phyloP scores from a whole-genome alignment of 2,113 vertebrate genomes.

The Misgurnus mizolepis region DNA sequence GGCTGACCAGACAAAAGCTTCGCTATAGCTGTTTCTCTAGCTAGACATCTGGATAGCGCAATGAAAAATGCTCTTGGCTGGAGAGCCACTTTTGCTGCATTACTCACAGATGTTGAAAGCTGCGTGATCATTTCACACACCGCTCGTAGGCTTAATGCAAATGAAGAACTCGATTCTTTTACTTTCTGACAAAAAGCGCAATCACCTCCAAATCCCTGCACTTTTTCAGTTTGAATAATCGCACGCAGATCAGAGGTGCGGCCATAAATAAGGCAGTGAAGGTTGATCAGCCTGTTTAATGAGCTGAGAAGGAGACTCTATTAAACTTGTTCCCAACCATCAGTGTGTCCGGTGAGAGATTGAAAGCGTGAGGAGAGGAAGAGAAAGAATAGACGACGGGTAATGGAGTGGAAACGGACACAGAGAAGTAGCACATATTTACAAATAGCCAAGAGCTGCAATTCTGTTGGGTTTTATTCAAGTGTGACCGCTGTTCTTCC shows the following conservation, averaged over 20 bases:
- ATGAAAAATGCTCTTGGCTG: slow-evolving; percentile 39
- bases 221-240: slow-evolving; percentile 21
- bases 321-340: slow-evolving; percentile 43
- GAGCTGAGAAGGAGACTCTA: slow-evolving; percentile 34
- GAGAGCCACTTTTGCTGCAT: slow-evolving; percentile 10
- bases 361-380: background rate
- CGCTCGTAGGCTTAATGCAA: background rate
- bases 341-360: slow-evolving; percentile 19
- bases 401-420: slow-evolving; percentile 42
- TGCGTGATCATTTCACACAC: slow-evolving; percentile 1
- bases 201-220: background rate
- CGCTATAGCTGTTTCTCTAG: slow-evolving; percentile 10
- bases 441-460: slow-evolving; percentile 4
- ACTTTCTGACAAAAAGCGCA: background rate
- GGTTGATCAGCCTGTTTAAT: slow-evolving; percentile 41
- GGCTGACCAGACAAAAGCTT: slow-evolving; percentile 28
- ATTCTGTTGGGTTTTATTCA: slow-evolving; percentile 14
- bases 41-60: slow-evolving; percentile 37
- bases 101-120: slow-evolving; percentile 30
- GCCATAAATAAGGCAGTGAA: slow-evolving; percentile 25
- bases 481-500: slow-evolving; percentile 15
- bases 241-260: slow-evolving; percentile 10
- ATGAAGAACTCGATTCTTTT: slow-evolving; percentile 10
- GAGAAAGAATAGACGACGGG: background rate
- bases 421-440: slow-evolving; percentile 20